These are phyloP conservation scores for Escarpia spicata DNA, from an alignment of 2,888 invertebrate species.

Conservation along the genomic window DNA sequence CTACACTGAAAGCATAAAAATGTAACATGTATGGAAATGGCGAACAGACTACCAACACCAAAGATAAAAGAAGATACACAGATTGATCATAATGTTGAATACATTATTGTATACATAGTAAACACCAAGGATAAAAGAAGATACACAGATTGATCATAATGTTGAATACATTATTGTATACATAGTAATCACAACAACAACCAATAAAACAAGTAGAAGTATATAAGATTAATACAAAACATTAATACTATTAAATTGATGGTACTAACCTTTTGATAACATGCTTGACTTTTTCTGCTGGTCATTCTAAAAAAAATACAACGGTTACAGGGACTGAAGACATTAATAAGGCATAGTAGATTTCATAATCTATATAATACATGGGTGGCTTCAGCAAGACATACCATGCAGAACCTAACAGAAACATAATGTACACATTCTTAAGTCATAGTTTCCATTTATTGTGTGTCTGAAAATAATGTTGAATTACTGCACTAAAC, in stretches of 20 bases:
- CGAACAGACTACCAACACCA: background rate
- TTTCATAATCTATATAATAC: background rate
- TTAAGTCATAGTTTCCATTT: background rate
- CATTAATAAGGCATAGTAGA: background rate
- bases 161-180: no score
- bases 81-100: background rate
- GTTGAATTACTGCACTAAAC: background rate
- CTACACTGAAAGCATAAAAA: no score
- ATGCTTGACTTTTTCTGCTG: conserved; percentile 54
- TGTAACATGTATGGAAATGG: no score
- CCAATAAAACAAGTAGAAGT: background rate
- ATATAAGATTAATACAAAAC: background rate
- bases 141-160: background rate
- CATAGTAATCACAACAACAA: background rate
- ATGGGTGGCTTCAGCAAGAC: background rate
- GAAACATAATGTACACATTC: background rate
- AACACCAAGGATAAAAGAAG: background rate
- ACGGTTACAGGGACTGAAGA: background rate
- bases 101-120: no score
- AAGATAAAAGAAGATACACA: background rate
- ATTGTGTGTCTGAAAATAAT: background rate
- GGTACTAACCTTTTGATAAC: conserved; percentile 57
- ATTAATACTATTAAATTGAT: background rate
- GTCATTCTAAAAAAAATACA: conserved; percentile 19
- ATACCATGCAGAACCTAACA: background rate